phyloP scores from a whole-genome alignment of 2,797 vertebrate genomes.

The Mareca strepera region DNA sequence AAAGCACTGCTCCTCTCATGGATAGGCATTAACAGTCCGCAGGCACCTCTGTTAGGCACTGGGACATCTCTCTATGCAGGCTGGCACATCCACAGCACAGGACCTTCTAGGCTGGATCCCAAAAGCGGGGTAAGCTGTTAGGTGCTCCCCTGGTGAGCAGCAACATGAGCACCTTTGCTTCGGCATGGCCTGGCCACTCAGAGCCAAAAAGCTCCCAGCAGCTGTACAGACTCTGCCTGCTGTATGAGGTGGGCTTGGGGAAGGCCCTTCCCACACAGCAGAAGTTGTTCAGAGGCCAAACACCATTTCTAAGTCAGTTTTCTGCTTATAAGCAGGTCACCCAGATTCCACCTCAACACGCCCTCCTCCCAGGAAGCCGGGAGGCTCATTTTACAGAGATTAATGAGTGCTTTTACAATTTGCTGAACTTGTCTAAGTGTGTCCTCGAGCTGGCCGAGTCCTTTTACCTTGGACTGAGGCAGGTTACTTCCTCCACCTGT shows the following conservation, averaged over 20 bases:
- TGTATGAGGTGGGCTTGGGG: rapidly evolving
- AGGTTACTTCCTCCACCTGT: neutral
- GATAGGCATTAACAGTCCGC: too few relatives aligned
- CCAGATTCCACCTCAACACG: neutral
- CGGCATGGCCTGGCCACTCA: neutral
- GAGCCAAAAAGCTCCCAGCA: neutral
- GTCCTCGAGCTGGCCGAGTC: neutral
- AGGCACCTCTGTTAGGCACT: neutral
- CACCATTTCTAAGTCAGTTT: neutral
- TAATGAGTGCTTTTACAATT: slow-evolving; percentile 3
- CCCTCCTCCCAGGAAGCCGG: neutral
- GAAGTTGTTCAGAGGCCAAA: neutral
- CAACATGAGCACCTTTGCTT: neutral
- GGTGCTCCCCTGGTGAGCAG: neutral
- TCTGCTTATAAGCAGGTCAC: neutral
- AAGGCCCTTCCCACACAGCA: neutral
- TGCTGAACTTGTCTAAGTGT: neutral
- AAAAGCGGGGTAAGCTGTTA: neutral
- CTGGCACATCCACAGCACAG: neutral
- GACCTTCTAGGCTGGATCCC: neutral
- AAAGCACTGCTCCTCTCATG: neutral
- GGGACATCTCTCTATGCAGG: neutral
- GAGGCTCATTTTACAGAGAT: slow-evolving; percentile 7
- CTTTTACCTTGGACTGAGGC: neutral
- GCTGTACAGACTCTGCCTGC: neutral